Base-by-base conservation (phyloP, 1,140 invertebrate species). In the Zaprionus ornatus region DNA sequence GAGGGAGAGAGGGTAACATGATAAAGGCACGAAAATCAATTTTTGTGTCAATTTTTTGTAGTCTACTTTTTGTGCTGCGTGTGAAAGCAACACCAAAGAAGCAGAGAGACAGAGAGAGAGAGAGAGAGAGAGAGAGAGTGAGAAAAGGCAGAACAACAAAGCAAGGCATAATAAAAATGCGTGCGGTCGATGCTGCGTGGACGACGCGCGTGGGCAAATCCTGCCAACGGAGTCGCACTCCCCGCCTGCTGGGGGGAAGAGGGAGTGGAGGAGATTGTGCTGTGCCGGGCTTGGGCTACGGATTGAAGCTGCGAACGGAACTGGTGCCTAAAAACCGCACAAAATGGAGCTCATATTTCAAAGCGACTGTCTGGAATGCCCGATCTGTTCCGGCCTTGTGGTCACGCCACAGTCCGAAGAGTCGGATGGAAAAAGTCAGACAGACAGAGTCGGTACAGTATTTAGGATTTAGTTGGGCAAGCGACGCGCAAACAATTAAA, bases 1-100 rank as follows among this genome's bases (percentile, higher is more conserved):
- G n/a, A 10, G 48, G 54, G 42, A 67, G 61, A 42, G 12, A 52
- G 29, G 50, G 61, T 68, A 73, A 80, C 81, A 84, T 74, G 81
- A 80, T 84, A 85, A 84, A 84, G 83, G 79, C 83, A 79, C 83
- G 62, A 86, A 86, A 86, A 86, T 86, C 82, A 86, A 86, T 86
- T 86, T 87, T 75, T 86, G 82, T 79, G 82, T 82, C 67, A 73
- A 82, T 82, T 86, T 86, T 86, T 69, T n/a, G 40, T 25, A 32
- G 66, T 29, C 52, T 60, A 52, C 25, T 42, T 66, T 61, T 61
- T 60, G 52, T 59, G 68, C 52, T 69, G 23, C 54, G 75, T 76
- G 79, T 61, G 55, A 82, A 48, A 50, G 15, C 60, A 54, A 54
- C 29, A 64, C 37, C 48, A 54, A 37, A 62, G 62, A 54, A 79